phyloP scores from a whole-genome alignment of 2,797 vertebrate species.

The Prunella strophiata region DNA sequence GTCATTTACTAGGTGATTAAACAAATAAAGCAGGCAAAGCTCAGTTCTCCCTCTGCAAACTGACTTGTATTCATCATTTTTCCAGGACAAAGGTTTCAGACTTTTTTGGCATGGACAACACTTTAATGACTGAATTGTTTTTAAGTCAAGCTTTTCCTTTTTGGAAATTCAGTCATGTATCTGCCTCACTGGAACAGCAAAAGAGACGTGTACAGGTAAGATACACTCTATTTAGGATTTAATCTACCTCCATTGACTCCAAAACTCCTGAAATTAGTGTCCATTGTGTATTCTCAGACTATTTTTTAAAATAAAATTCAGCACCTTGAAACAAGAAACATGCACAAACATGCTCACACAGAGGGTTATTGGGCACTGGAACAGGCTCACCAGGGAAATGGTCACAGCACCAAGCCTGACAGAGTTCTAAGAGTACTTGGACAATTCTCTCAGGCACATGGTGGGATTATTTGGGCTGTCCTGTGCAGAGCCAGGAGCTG shows the following conservation, averaged over 20 bases:
- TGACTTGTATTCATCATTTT: neutral
- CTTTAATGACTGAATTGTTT: neutral
- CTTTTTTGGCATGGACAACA: neutral
- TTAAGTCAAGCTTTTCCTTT: neutral
- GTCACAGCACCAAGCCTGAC: neutral
- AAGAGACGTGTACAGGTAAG: neutral
- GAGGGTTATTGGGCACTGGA: fast-evolving
- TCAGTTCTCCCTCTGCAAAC: neutral
- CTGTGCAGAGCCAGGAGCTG: neutral
- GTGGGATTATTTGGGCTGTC: neutral
- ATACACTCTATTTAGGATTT: neutral
- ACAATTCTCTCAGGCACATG: neutral
- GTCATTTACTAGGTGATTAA: neutral
- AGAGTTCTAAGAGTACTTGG: neutral
- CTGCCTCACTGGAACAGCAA: neutral
- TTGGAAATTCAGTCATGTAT: neutral
- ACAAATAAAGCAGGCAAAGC: neutral
- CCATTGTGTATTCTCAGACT: neutral
- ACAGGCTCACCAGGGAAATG: neutral
- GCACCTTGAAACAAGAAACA: neutral
- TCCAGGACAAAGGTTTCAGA: neutral
- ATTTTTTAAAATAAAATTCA: neutral
- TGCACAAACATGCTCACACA: neutral
- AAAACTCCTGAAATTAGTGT: neutral
- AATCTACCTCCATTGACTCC: neutral